Base-by-base conservation (phyloP, 1,140 invertebrate genomes). In the Nixonia krombeini region DNA sequence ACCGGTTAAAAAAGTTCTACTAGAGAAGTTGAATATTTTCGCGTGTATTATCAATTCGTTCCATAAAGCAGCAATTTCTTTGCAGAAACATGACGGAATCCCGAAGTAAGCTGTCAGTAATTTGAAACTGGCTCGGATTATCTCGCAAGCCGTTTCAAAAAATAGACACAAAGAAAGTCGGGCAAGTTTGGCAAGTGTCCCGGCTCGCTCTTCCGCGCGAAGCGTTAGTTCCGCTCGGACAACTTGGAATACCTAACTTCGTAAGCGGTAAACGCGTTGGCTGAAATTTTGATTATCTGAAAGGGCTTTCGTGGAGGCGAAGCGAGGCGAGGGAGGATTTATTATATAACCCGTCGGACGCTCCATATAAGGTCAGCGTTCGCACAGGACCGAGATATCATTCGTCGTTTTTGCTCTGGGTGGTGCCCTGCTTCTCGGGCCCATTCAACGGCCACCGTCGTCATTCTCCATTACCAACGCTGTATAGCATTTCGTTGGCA, bases 401-500 rank as follows among this genome's bases (percentile, higher is more conserved):
- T 51, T 18, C 26, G 9, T 15, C 42, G 26, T 45, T 49, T 51
- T 49, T 40, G 28, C 53, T 33, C 47, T 40, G 17, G 38, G 18
- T 38, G 38, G 18, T 38, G 33, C 55, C 25, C 56, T 25, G 66
- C 56, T 57, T 44, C 41, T 17, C 41, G 33, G 21, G 6, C 41
- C 38, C 67, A 73, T 57, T 70, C 41, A 55, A 58, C 52, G 52
- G 40, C 25, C 41, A n/a, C 35, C 38, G 31, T 12, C 35, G 41
- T 13, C 40, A 47, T 41, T 70, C 72, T 66, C 67, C 47, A 61
- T 72, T 73, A 65, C 55, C 49, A n/a, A 25, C 7, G 38, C 26
- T 49, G 61, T 58, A 63, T 68, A 72, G 56, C 74, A 70, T 74
- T 79, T 73, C 70, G 57, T 53, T 76, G 68, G 72, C 67, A 78